Conservation (phyloP, 1,140 invertebrate species). For the Phortica variegata region DNA sequence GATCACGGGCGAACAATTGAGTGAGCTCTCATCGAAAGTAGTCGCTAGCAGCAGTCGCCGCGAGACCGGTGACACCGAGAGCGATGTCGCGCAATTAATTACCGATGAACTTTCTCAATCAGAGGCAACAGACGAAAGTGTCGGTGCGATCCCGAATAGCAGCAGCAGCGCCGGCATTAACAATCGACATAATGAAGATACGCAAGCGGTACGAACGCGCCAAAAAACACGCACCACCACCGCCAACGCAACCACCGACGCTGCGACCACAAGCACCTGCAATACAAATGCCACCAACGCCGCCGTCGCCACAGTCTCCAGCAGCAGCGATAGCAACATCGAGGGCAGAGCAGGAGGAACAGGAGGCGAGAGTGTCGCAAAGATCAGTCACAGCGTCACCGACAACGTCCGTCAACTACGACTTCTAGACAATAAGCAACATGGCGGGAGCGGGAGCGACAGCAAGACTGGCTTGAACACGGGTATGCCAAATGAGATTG, state of each 20-base stretch:
- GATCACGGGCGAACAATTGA: constrained; percentile 34
- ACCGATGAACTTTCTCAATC: constrained; percentile 53
- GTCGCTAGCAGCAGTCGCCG: constrained; percentile 48
- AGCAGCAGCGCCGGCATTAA: constrained; percentile 35
- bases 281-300: background rate
- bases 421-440: constrained; percentile 37
- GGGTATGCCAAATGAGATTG: constrained; percentile 1
- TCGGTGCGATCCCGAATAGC: constrained; percentile 43
- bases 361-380: background rate
- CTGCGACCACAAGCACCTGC: background rate
- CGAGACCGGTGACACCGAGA: constrained; percentile 51
- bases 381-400: constrained; percentile 9
- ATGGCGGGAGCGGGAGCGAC: constrained; percentile 3
- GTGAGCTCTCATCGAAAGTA: constrained; percentile 39
- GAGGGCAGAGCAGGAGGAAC: background rate
- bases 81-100: constrained; percentile 51
- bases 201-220: no score
- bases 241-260: background rate
- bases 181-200: no score
- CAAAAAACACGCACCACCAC: no score
- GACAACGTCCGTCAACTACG: constrained; percentile 28
- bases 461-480: no score
- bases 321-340: constrained; percentile 7
- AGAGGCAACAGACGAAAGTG: constrained; percentile 52
- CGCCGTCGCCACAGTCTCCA: background rate